Evolutionary conservation across 2,797 vertebrate genomes (phyloP), one percentile per base, ranked within the genome.

Genomic region (Coranthus polyacanthus): DNA sequence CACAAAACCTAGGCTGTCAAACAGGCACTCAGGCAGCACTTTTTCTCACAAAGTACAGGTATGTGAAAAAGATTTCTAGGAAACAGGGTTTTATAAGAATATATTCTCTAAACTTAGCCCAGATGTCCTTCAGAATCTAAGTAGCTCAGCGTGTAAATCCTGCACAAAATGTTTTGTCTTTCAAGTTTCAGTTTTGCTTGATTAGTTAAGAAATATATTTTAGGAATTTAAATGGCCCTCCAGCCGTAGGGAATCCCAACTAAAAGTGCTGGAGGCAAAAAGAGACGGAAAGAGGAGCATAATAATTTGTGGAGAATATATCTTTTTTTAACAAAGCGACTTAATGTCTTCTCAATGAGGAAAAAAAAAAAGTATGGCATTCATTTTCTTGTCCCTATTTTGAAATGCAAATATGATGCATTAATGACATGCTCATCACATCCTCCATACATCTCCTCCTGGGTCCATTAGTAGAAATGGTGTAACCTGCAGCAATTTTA

Each of bases 341-440:
- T 65, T 62, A 43, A 78, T 66, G 56, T 67, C 45, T 43, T 72
- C 22, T 41, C 24, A 56, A 24, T 37, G 68, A 55, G 13, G 62
- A 39, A 29, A 18, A 41, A 45, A 29, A 9, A 70, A 21, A 76
- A 64, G 11, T 2, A 16, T 72, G 47, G 2, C 20, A 21, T 81
- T 67, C 50, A 65, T 45, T 79, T 56, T 56, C 36, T 56, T 50
- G 16, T 56, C 20, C 29, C 42, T 57, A 49, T 78, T 76, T 75
- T 68, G 47, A 83, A 85, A 77, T 79, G 46, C 69, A 82, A 83
- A 81, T 65, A 52, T 18, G 18, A 72, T 62, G 24, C 60, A 71
- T 64, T 79, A 74, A 83, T 72, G 51, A 70, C 47, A 68, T 72
- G 45, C 61, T 68, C 58, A 65, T 78, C 70, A 54, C 55, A 20